Conservation (phyloP, 2,888 invertebrate species). For the Idaea dimidiata region DNA sequence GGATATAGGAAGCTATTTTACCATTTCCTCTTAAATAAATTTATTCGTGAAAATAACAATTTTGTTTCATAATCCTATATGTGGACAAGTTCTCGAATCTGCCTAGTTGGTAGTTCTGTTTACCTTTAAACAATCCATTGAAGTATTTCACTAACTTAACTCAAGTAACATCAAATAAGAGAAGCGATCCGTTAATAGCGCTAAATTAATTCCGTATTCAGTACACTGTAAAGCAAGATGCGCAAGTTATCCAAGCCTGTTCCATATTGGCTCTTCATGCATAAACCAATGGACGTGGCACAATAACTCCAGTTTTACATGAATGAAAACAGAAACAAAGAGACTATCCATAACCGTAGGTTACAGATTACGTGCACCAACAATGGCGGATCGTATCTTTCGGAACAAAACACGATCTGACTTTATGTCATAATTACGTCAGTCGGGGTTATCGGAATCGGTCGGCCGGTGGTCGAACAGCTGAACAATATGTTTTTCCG, state of each 20-base stretch:
- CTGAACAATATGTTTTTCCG: conserved; percentile 44
- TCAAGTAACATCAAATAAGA: neutral
- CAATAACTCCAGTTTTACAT: conserved; percentile 2
- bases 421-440: conserved; percentile 52
- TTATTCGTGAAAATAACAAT: too few relatives aligned
- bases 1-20: too few relatives aligned
- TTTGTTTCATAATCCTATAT: too few relatives aligned
- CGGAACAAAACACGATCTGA: conserved; percentile 43
- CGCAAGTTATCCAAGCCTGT: neutral
- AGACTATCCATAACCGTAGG: conserved; percentile 17
- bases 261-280: neutral
- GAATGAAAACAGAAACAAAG: conserved; percentile 19
- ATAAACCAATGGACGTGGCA: conserved; percentile 1
- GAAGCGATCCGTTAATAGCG: neutral
- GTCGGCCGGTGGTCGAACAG: conserved; percentile 17
- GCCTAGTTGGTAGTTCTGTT: neutral
- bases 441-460: conserved; percentile 26
- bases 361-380: neutral
- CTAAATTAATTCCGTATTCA: neutral
- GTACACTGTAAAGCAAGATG: neutral
- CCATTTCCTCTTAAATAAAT: too few relatives aligned
- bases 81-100: neutral
- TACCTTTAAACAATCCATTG: neutral
- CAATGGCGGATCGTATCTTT: conserved; percentile 35
- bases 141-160: neutral